Evolutionary conservation across 1,140 invertebrate genomes (phyloP).

Genomic region (Pectinophora gossypiella): DNA sequence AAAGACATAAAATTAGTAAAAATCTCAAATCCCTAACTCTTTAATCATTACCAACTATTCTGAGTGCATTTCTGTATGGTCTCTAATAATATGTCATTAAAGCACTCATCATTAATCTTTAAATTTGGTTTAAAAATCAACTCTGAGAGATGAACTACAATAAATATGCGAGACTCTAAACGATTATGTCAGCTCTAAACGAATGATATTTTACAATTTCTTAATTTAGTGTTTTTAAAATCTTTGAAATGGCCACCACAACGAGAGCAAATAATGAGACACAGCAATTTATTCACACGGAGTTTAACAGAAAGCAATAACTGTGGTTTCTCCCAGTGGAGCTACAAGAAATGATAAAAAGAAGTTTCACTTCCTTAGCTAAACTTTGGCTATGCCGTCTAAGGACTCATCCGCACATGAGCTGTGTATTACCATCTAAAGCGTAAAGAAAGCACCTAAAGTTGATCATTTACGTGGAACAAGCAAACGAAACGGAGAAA

Average conservation of each 20-base stretch:
- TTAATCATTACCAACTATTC: slow-evolving; percentile 58
- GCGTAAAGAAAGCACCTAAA: slow-evolving; percentile 65
- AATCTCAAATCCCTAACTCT: slow-evolving; percentile 65
- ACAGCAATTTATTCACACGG: background rate
- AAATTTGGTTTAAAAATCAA: slow-evolving; percentile 62
- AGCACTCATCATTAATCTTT: slow-evolving; percentile 66
- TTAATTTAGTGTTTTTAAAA: slow-evolving; percentile 21
- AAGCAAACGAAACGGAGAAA: slow-evolving; percentile 40
- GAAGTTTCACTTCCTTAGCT: slow-evolving; percentile 54
- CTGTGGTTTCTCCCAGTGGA: too few relatives aligned
- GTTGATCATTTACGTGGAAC: slow-evolving; percentile 39
- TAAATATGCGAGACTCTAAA: slow-evolving; percentile 61
- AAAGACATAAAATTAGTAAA: slow-evolving; percentile 64
- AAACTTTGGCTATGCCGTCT: slow-evolving; percentile 69
- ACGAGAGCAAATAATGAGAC: background rate
- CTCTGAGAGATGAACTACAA: slow-evolving; percentile 49
- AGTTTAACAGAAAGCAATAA: too few relatives aligned
- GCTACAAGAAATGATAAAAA: background rate
- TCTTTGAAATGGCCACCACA: slow-evolving; percentile 35
- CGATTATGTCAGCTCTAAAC: slow-evolving; percentile 53
- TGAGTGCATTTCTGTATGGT: slow-evolving; percentile 59
- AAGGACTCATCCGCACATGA: slow-evolving; percentile 43
- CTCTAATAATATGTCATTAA: slow-evolving; percentile 59
- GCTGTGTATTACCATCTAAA: slow-evolving; percentile 48
- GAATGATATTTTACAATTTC: slow-evolving; percentile 46